Percentiles rank a stretch among this genome's conserved stretches.
Evolutionary conservation across 2,888 invertebrate genomes (phyloP).

Genomic region (Drosophila yooni): DNA sequence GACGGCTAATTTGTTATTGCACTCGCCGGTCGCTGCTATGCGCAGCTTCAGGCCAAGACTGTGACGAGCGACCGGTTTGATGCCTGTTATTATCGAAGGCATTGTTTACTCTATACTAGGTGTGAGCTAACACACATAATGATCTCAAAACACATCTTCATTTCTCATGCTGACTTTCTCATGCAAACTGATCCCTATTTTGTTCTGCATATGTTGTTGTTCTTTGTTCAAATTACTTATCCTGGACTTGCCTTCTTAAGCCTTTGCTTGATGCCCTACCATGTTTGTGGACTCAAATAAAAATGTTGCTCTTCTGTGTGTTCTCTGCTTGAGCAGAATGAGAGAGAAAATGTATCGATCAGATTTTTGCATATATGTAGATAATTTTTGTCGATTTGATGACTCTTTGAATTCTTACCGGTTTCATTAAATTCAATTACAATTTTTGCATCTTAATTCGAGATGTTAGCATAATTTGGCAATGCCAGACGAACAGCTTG

Average conservation of each 20-base stretch:
- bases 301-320: not conserved
- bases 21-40: conserved; percentile 34
- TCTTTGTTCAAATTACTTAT: not conserved
- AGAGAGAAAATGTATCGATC: not conserved
- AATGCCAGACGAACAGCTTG: not conserved
- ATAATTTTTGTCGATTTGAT: not conserved
- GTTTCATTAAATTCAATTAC: not conserved
- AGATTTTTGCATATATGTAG: not conserved
- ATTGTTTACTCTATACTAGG: conserved; percentile 2
- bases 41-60: conserved; percentile 17
- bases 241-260: not conserved
- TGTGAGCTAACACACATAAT: conserved; percentile 1
- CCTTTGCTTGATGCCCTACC: not conserved
- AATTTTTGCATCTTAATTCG: not conserved
- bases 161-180: not conserved
- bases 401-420: not conserved
- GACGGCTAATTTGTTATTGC: conserved; percentile 57
- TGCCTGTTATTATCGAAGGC: not conserved
- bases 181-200: not conserved
- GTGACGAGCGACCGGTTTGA: conserved; percentile 48
- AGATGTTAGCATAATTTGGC: not conserved
- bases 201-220: not conserved
- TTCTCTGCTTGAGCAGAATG: not conserved
- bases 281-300: not conserved
- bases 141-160: not conserved